These are phyloP conservation scores for Iselma pallidipennis DNA, from an alignment of 2,888 invertebrate species.

Conservation along the genomic window DNA sequence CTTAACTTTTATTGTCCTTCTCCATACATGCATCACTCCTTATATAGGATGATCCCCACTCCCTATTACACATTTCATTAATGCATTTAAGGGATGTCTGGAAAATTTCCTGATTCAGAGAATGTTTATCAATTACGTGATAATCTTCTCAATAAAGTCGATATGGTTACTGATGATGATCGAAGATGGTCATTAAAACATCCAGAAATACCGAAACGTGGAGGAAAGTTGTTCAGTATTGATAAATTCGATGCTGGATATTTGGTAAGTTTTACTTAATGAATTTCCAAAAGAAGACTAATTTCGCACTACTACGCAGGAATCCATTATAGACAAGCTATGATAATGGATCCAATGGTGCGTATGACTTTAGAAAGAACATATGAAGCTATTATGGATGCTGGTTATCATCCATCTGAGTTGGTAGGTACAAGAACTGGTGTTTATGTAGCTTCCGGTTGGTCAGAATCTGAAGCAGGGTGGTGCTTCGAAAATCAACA, in stretches of 20 bases:
- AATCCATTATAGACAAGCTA: conserved; percentile 69
- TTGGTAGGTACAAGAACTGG: conserved; percentile 75
- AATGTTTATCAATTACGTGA: conserved; percentile 71
- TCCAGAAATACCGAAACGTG: conserved; percentile 62
- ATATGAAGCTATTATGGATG: conserved; percentile 65
- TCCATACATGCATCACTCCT: not conserved
- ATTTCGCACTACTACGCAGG: not conserved
- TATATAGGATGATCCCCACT: not conserved
- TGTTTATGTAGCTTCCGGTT: conserved; percentile 78
- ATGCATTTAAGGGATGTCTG: conserved; percentile 58
- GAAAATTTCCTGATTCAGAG: conserved; percentile 77
- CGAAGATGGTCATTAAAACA: conserved; percentile 73
- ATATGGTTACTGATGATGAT: conserved; percentile 80
- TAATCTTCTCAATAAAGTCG: conserved; percentile 75
- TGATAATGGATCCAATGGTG: conserved; percentile 62
- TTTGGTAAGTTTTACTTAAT: conserved; percentile 50
- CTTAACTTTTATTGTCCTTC: not conserved
- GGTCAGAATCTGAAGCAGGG: conserved; percentile 75
- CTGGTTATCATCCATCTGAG: conserved; percentile 69
- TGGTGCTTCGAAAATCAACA: conserved; percentile 73
- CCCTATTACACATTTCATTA: not conserved
- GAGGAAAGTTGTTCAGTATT: conserved; percentile 66
- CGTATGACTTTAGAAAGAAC: conserved; percentile 63
- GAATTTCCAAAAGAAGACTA: no score
- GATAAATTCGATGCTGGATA: conserved; percentile 61